Conservation (phyloP, 2,797 vertebrate genomes). For the Threskiornis aethiopicus region DNA sequence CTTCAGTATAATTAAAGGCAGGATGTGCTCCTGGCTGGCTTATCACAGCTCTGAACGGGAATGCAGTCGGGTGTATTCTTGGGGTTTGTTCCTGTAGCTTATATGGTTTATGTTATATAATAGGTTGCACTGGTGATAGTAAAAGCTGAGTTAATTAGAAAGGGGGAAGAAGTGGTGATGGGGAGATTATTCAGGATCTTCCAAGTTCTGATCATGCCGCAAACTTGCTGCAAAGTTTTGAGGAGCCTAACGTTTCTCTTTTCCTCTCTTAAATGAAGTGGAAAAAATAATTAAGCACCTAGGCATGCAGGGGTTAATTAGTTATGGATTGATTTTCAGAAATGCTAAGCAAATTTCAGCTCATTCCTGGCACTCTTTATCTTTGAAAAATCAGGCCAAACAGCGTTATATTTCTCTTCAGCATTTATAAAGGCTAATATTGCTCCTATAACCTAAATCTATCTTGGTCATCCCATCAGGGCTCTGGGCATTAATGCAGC, state of each 20-base stretch:
- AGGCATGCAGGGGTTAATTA: background rate
- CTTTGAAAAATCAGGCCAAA: background rate
- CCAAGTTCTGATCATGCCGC: background rate
- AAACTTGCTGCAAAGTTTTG: background rate
- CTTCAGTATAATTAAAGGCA: slow-evolving; percentile 47
- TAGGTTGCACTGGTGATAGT: background rate
- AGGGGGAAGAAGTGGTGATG: background rate
- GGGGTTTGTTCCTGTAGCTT: background rate
- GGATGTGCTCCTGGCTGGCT: background rate
- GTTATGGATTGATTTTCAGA: background rate
- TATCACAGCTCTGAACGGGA: background rate
- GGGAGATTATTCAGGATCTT: background rate
- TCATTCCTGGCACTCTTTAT: background rate
- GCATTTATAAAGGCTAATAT: background rate
- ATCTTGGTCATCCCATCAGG: background rate
- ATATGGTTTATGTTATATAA: background rate
- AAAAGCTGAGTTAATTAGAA: background rate
- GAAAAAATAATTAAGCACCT: background rate
- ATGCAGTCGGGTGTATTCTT: background rate
- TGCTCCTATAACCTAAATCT: background rate
- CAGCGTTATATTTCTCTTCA: background rate
- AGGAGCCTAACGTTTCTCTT: background rate
- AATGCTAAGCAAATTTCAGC: background rate
- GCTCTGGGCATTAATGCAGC: background rate
- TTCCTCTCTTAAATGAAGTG: background rate